These are phyloP conservation scores for Indicator indicator DNA, from an alignment of 2,113 vertebrate species.

Conservation along the genomic window DNA sequence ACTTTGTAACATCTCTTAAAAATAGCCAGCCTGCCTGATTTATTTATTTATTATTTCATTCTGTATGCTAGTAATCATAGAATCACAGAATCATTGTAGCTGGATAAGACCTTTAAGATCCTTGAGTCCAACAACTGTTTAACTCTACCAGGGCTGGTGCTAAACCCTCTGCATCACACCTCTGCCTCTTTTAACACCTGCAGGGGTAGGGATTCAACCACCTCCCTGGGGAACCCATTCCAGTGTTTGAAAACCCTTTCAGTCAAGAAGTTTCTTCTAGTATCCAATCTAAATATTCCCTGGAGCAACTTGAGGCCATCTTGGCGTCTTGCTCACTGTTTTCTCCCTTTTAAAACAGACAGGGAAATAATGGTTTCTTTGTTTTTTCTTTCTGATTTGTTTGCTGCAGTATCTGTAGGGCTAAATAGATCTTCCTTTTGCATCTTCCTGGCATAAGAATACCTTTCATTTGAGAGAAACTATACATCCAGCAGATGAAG, in stretches of 20 bases:
- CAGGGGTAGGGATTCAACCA: too few relatives aligned
- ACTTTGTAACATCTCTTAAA: not conserved
- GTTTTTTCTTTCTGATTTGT: not conserved
- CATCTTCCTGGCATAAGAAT: constrained; percentile 19
- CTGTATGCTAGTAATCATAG: not conserved
- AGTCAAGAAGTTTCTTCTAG: too few relatives aligned
- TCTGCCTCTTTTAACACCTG: too few relatives aligned
- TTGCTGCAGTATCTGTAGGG: not conserved
- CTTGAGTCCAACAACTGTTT: too few relatives aligned
- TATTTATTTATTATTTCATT: not conserved
- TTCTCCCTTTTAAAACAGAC: constrained; percentile 1
- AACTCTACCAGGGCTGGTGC: too few relatives aligned
- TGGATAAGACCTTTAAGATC: too few relatives aligned
- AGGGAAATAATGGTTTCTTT: constrained; percentile 16
- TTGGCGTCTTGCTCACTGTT: constrained; percentile 7
- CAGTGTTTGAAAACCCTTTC: too few relatives aligned
- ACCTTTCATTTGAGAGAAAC: constrained; percentile 42
- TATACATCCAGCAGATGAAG: not conserved
- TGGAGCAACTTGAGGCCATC: too few relatives aligned
- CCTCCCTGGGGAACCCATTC: too few relatives aligned
- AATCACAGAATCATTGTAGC: too few relatives aligned
- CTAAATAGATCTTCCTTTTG: constrained; percentile 17
- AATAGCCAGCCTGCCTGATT: not conserved
- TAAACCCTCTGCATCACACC: too few relatives aligned
- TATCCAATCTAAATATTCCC: too few relatives aligned